Percentiles rank a stretch among this genome's conserved stretches.
phyloP scores from a whole-genome alignment of 2,888 invertebrate species.

The Nipponacmea schrenckii region DNA sequence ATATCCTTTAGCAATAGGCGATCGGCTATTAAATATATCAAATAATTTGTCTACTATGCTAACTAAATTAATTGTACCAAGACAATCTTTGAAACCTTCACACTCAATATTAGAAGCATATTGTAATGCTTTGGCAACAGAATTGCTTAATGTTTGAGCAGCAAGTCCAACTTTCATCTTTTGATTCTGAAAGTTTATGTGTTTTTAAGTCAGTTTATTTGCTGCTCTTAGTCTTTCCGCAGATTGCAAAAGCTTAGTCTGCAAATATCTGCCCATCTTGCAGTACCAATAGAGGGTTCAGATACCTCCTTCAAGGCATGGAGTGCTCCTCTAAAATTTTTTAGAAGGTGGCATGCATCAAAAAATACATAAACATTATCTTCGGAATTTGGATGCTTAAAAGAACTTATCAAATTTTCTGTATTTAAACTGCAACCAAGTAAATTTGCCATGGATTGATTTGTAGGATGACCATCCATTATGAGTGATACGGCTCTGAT shows the following conservation, averaged over 20 bases:
- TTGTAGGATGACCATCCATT: conserved; percentile 5
- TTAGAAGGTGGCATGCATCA: conserved; percentile 20
- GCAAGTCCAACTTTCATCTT: conserved; percentile 10
- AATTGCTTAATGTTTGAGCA: conserved; percentile 2
- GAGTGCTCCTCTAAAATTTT: background rate
- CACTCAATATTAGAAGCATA: conserved; percentile 10
- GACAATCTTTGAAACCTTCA: background rate
- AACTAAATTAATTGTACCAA: background rate
- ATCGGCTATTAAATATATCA: conserved; percentile 9
- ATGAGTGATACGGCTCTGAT: background rate
- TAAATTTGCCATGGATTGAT: conserved; percentile 10
- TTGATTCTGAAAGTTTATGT: too few relatives aligned
- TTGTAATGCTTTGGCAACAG: conserved; percentile 19
- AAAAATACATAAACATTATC: conserved; percentile 9
- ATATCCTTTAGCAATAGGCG: conserved; percentile 7
- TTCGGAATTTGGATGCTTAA: background rate
- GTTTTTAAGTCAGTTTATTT: too few relatives aligned
- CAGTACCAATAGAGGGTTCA: background rate
- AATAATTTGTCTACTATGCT: conserved; percentile 10
- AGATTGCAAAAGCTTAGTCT: too few relatives aligned
- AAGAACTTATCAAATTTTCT: background rate
- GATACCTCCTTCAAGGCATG: background rate
- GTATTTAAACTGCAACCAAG: conserved; percentile 14
- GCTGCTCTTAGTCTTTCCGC: too few relatives aligned
- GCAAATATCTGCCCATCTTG: conserved; percentile 1